These are phyloP conservation scores for Labeo rohita DNA, from an alignment of 2,113 vertebrate species.

Conservation along the genomic window DNA sequence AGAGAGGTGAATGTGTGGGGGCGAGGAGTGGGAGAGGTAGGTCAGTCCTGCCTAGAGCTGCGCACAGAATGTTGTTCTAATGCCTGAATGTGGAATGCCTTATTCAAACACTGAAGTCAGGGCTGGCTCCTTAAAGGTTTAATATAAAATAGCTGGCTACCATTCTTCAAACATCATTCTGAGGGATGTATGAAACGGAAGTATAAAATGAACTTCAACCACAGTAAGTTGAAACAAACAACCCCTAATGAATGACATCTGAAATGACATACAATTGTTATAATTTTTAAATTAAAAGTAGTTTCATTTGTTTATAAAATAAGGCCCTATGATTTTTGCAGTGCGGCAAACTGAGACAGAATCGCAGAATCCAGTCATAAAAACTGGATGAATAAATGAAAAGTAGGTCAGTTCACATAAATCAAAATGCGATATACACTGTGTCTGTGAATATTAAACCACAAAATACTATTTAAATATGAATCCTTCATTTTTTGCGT, in stretches of 20 bases:
- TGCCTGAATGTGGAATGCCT: conserved; percentile 73
- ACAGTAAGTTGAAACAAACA: background rate
- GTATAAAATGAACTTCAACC: background rate
- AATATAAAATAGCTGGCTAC: conserved; percentile 56
- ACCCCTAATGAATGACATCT: background rate
- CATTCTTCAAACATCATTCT: conserved; percentile 18
- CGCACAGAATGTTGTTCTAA: conserved; percentile 72
- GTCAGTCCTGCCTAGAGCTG: conserved; percentile 62
- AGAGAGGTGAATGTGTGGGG: conserved; percentile 45
- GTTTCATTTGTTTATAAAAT: background rate
- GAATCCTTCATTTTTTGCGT: too few relatives aligned
- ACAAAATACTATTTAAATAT: too few relatives aligned
- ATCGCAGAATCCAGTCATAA: too few relatives aligned
- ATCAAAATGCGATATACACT: too few relatives aligned
- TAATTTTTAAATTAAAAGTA: background rate
- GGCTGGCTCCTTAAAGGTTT: conserved; percentile 56
- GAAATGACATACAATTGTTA: background rate
- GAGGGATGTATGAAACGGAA: background rate
- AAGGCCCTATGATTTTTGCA: too few relatives aligned
- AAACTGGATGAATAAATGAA: too few relatives aligned
- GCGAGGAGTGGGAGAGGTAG: conserved; percentile 47
- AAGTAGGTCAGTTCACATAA: too few relatives aligned
- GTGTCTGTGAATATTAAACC: too few relatives aligned
- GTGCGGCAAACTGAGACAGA: too few relatives aligned
- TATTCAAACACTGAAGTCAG: conserved; percentile 71